Evolutionary conservation across 1,140 invertebrate species (phyloP).

Genomic region (Calephelis virginiensis): DNA sequence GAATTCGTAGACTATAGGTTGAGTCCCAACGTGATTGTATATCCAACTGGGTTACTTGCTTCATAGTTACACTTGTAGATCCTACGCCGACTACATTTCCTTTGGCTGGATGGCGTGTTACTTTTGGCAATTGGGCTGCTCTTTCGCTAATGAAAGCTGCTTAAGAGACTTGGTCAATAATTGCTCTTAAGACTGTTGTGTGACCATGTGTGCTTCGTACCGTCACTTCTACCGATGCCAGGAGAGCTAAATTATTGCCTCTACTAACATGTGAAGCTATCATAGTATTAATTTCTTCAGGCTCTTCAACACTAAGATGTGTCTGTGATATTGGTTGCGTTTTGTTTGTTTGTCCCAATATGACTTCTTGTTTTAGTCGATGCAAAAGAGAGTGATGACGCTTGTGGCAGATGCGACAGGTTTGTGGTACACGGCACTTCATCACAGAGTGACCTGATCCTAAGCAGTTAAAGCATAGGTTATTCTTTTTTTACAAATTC

Average conservation of each 20-base stretch:
- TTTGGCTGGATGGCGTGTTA: neutral
- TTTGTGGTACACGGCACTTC: neutral
- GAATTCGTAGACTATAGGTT: neutral
- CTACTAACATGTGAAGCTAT: neutral
- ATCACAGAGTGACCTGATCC: conserved; percentile 17
- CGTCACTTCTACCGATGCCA: conserved; percentile 17
- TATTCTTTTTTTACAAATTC: conserved; percentile 23
- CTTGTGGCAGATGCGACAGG: neutral
- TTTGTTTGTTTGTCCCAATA: too few relatives aligned
- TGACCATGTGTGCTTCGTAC: neutral
- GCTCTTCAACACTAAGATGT: neutral
- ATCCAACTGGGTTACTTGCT: neutral
- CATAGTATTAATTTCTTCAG: neutral
- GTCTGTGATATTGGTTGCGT: too few relatives aligned
- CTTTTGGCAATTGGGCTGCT: neutral
- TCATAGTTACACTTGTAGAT: neutral
- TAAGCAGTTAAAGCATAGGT: conserved; percentile 26
- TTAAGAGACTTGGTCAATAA: conserved; percentile 9
- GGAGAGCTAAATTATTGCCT: conserved; percentile 11
- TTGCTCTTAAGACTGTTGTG: conserved; percentile 1
- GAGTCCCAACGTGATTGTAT: neutral
- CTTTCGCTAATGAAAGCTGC: neutral
- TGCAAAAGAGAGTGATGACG: conserved; percentile 21
- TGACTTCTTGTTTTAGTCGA: too few relatives aligned
- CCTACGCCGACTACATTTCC: neutral